A percentile compares a stretch with the other conserved stretches of the same genome.
phyloP scores from a whole-genome alignment of 2,888 invertebrate species.

The Andrena bicolor region DNA sequence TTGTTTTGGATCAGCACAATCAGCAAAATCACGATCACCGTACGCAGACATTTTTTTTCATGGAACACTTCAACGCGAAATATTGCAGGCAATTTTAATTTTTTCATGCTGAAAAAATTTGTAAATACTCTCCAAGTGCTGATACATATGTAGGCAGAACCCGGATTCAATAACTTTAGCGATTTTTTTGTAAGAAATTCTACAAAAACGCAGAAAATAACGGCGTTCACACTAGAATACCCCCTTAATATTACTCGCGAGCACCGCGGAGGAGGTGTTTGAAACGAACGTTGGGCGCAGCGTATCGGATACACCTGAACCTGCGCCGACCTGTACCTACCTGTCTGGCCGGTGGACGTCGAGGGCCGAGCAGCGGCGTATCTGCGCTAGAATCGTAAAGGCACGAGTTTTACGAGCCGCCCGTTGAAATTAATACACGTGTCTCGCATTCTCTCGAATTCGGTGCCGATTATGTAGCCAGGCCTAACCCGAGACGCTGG shows the following conservation, averaged over 20 bases:
- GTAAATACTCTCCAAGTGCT: no score
- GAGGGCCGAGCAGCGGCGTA: constrained; percentile 68
- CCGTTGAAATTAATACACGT: constrained; percentile 82
- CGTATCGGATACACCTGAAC: constrained; percentile 53
- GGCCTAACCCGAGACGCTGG: constrained; percentile 36
- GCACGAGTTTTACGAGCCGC: constrained; percentile 83
- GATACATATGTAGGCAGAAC: no score
- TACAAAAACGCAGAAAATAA: no score
- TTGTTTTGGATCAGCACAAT: no score
- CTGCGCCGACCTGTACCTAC: constrained; percentile 67
- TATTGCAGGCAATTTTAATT: no score
- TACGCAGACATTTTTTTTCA: no score
- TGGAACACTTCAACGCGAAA: no score
- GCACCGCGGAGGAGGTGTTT: constrained; percentile 53
- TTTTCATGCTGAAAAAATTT: no score
- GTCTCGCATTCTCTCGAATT: constrained; percentile 82
- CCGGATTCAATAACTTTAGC: no score
- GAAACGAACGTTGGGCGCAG: constrained; percentile 59
- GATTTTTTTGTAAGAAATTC: no score
- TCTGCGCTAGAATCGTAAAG: constrained; percentile 83
- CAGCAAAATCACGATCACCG: no score
- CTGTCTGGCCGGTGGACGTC: constrained; percentile 57
- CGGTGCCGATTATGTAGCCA: constrained; percentile 76
- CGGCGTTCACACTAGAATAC: no score
- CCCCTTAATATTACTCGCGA: constrained; percentile 56